phyloP scores from a whole-genome alignment of 2,113 vertebrate genomes.

The Ciconia maguari region DNA sequence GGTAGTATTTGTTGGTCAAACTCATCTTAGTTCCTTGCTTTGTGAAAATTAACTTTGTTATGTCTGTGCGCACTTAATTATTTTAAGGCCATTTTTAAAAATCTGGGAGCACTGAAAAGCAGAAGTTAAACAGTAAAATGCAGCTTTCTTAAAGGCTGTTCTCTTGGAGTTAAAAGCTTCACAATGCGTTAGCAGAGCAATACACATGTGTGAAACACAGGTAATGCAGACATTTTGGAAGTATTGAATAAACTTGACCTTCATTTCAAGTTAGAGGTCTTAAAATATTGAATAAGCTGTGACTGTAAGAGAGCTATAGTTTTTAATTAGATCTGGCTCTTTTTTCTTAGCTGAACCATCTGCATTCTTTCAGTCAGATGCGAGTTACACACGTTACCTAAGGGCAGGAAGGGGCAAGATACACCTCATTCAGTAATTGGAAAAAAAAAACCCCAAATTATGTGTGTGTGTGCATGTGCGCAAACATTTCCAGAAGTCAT shows the following conservation, averaged over 20 bases:
- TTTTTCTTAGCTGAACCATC: neutral
- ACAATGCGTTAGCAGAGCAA: neutral
- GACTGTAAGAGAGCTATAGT: neutral
- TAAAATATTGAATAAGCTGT: neutral
- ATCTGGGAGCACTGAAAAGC: neutral
- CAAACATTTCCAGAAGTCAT: neutral
- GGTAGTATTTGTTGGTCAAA: neutral
- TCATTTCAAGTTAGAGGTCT: neutral
- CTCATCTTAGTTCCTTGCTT: neutral
- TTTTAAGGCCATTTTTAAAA: neutral
- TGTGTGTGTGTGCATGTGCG: accelerated
- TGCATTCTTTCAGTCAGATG: neutral
- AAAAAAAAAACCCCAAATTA: accelerated
- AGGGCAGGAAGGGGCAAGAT: neutral
- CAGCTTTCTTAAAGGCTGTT: neutral
- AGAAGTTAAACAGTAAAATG: neutral
- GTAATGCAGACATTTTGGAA: neutral
- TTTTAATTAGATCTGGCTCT: neutral
- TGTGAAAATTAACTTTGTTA: neutral
- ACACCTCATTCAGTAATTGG: neutral
- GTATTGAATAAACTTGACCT: neutral
- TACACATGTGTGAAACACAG: accelerated
- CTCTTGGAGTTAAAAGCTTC: neutral
- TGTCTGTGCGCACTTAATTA: neutral
- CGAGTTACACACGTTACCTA: accelerated